A percentile compares a stretch with the other conserved stretches of the same genome.
Conservation (phyloP, 2,797 vertebrate species). For the Sebastes kiyomatsui region DNA sequence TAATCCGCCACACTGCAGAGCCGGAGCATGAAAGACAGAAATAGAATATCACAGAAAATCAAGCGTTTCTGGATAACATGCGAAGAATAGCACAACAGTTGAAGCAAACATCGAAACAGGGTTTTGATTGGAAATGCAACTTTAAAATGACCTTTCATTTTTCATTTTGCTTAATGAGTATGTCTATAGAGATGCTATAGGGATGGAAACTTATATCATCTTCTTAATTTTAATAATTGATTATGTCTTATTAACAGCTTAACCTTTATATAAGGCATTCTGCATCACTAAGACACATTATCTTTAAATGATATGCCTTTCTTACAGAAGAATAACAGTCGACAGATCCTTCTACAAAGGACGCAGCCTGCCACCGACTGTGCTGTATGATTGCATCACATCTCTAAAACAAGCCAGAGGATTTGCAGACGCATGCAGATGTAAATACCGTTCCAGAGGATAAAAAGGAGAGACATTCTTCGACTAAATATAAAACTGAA, state of each 20-base stretch:
- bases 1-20: constrained; percentile 18
- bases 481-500: not conserved
- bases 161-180: not conserved
- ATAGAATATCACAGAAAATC: constrained; percentile 26
- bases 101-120: not conserved
- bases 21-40: constrained; percentile 11
- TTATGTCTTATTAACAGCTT: constrained; percentile 20
- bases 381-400: not conserved
- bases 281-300: constrained; percentile 1
- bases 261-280: constrained; percentile 27
- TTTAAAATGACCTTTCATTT: not conserved
- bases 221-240: constrained; percentile 18
- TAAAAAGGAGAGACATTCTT: not conserved
- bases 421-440: constrained; percentile 5
- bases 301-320: constrained; percentile 5
- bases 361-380: not conserved
- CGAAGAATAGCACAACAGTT: not conserved
- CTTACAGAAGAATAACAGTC: not conserved
- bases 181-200: not conserved
- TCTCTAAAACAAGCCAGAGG: constrained; percentile 7
- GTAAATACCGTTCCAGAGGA: not conserved
- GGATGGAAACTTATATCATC: not conserved
- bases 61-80: not conserved
- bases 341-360: not conserved
- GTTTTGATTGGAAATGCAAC: not conserved